phyloP scores from a whole-genome alignment of 35 echinoderm and acorn worm genomes.

The Diadema setosum region DNA sequence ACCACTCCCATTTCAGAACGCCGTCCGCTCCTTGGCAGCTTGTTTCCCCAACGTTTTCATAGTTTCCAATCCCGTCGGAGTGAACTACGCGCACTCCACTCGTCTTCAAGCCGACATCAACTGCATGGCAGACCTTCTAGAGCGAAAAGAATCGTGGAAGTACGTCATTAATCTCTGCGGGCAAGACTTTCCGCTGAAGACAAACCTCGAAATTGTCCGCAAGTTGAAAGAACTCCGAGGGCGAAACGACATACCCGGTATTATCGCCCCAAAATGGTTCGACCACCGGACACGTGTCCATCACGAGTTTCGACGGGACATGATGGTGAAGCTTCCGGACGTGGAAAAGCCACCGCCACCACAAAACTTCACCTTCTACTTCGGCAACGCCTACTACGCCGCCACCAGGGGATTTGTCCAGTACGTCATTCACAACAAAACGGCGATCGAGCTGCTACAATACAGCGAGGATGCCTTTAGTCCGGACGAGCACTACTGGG shows the following conservation, averaged over 20 bases:
- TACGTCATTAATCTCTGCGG: constrained; percentile 57
- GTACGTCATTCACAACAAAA: constrained; percentile 36
- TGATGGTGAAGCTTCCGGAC: neutral
- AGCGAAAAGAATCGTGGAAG: constrained; percentile 10
- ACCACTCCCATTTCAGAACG: constrained; percentile 1
- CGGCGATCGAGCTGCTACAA: constrained; percentile 31
- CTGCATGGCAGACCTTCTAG: constrained; percentile 41
- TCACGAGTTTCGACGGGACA: neutral
- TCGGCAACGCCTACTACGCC: constrained; percentile 39
- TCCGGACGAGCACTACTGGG: constrained; percentile 57
- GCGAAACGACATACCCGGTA: constrained; percentile 45
- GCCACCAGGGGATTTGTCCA: constrained; percentile 19
- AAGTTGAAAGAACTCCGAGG: constrained; percentile 32
- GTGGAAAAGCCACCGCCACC: constrained; percentile 41
- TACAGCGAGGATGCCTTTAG: constrained; percentile 55
- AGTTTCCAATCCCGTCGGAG: constrained; percentile 6
- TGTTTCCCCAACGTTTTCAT: constrained; percentile 65
- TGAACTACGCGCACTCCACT: constrained; percentile 23
- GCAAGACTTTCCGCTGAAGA: constrained; percentile 61
- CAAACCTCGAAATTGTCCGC: constrained; percentile 55
- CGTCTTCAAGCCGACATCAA: constrained; percentile 43
- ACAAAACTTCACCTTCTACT: constrained; percentile 28
- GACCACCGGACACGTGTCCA: neutral
- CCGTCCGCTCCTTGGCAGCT: neutral
- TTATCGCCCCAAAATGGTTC: neutral